A percentile compares a stretch with the other conserved stretches of the same genome.
phyloP scores from a whole-genome alignment of 1,140 invertebrate species.

The Tenebrio molitor region DNA sequence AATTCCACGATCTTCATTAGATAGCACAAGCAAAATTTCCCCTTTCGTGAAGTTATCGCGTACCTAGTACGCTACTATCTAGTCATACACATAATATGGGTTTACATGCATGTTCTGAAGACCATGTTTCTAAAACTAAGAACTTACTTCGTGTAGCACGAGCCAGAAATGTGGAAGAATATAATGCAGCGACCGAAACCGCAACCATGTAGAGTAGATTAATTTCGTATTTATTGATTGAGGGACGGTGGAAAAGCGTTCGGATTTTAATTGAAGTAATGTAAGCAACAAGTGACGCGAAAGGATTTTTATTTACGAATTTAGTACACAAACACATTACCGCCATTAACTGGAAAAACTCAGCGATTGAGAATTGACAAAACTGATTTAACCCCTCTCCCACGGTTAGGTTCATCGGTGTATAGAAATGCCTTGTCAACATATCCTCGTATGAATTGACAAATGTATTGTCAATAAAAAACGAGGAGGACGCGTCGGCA shows the following conservation, averaged over 20 bases:
- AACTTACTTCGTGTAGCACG: not conserved
- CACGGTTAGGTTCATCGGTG: slow-evolving; percentile 40
- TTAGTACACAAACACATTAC: slow-evolving; percentile 49
- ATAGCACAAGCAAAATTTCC: slow-evolving; percentile 54
- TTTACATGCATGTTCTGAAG: slow-evolving; percentile 7
- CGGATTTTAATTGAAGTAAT: slow-evolving; percentile 38
- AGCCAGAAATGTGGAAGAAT: too few relatives aligned
- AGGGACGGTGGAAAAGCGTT: slow-evolving; percentile 19
- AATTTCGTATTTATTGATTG: slow-evolving; percentile 32
- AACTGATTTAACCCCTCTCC: slow-evolving; percentile 48
- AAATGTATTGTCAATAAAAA: slow-evolving; percentile 53
- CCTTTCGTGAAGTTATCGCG: slow-evolving; percentile 53
- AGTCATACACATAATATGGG: slow-evolving; percentile 9
- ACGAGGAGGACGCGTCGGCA: slow-evolving; percentile 32
- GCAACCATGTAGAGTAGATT: slow-evolving; percentile 5
- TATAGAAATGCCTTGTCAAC: slow-evolving; percentile 55
- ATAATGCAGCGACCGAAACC: too few relatives aligned
- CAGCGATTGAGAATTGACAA: slow-evolving; percentile 52
- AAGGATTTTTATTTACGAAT: slow-evolving; percentile 49
- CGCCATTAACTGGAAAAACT: slow-evolving; percentile 48
- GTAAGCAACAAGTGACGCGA: slow-evolving; percentile 45
- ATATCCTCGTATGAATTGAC: slow-evolving; percentile 52
- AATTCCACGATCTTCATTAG: slow-evolving; percentile 60
- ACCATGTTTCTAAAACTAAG: not conserved
- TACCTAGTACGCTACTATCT: slow-evolving; percentile 52